Percentiles rank a stretch among this genome's conserved stretches.
Conservation (phyloP, 1,140 invertebrate genomes). For the Pectinophora gossypiella region DNA sequence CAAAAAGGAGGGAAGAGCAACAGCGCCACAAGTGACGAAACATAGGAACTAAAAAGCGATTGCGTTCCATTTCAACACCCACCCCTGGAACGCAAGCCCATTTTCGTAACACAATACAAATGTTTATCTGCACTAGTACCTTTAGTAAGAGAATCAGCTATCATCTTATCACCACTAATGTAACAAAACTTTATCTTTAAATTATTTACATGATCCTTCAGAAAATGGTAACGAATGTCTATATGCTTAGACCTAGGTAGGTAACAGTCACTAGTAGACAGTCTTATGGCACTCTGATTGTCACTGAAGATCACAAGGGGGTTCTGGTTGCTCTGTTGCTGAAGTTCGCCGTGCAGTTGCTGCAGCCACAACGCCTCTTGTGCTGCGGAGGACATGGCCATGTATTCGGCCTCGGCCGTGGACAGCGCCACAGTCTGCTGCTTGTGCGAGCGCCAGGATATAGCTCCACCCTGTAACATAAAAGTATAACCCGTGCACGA, state of each 20-base stretch:
- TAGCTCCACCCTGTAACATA: slow-evolving; percentile 17
- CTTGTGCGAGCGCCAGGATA: slow-evolving; percentile 33
- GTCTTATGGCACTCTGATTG: slow-evolving; percentile 11
- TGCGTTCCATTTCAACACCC: no score
- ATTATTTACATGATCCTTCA: slow-evolving; percentile 11
- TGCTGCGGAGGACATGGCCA: slow-evolving; percentile 17
- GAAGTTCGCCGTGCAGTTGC: no score
- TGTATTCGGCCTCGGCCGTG: slow-evolving; percentile 44
- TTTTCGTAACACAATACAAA: no score
- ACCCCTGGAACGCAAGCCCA: no score
- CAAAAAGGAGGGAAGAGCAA: no score
- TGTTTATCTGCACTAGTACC: neutral
- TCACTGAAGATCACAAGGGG: slow-evolving; percentile 9
- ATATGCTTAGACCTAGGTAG: slow-evolving; percentile 13
- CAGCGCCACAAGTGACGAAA: no score
- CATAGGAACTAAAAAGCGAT: no score
- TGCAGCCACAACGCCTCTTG: slow-evolving; percentile 10
- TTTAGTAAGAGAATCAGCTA: neutral
- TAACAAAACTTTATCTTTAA: neutral
- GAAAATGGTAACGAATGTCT: slow-evolving; percentile 12
- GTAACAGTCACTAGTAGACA: slow-evolving; percentile 5
- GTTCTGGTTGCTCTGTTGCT: neutral
- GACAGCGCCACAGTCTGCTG: slow-evolving; percentile 34
- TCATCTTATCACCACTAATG: neutral
- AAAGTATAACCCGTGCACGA: slow-evolving; percentile 42